Conservation (phyloP, 1,140 invertebrate species). For the Chironomus striatipennis region DNA sequence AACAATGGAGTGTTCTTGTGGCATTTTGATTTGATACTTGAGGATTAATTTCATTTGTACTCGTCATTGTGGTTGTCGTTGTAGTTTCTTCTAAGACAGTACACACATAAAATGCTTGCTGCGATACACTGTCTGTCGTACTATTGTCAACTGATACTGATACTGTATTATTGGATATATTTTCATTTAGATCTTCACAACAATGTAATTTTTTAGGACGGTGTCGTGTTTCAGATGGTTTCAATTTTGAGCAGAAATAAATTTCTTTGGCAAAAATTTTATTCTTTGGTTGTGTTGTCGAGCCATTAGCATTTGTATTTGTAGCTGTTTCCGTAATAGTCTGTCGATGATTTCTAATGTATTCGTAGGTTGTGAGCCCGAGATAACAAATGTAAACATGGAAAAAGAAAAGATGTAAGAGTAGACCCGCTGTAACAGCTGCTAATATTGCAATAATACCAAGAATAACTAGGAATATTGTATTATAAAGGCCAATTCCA, state of each 20-base stretch:
- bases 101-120: conserved; percentile 37
- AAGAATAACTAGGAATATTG: conserved; percentile 54
- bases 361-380: conserved; percentile 85
- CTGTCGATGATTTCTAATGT: conserved; percentile 56
- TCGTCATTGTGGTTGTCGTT: background rate
- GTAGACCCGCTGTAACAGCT: conserved; percentile 62
- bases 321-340: conserved; percentile 26
- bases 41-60: conserved; percentile 16
- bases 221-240: conserved; percentile 31
- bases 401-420: conserved; percentile 82
- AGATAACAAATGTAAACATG: conserved; percentile 78
- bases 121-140: conserved; percentile 25
- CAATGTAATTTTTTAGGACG: conserved; percentile 32
- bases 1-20: conserved; percentile 37
- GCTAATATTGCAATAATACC: conserved; percentile 58
- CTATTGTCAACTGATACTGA: conserved; percentile 33
- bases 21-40: conserved; percentile 6
- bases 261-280: conserved; percentile 27
- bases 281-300: conserved; percentile 26
- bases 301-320: conserved; percentile 22
- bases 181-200: conserved; percentile 29
- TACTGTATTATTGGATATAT: background rate
- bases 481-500: conserved; percentile 42
- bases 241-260: conserved; percentile 35
- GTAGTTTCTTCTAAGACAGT: conserved; percentile 34